Conservation (phyloP, 1,140 invertebrate species). For the Hydropsyche tenuis region DNA sequence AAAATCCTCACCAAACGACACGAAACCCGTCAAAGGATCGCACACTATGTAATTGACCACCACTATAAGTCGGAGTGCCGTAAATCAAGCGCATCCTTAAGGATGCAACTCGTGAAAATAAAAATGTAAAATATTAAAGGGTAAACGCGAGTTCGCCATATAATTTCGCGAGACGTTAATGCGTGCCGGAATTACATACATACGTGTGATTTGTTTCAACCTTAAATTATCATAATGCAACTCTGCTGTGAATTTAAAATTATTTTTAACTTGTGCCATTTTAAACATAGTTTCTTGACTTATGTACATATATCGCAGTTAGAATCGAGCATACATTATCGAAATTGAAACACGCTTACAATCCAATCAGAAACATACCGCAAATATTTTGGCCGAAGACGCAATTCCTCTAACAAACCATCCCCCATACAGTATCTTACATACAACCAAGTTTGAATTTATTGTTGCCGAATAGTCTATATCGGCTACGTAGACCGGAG, state of each 20-base stretch:
- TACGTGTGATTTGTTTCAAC: too few species aligned
- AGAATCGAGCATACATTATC: too few species aligned
- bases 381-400: slow-evolving; percentile 19
- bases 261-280: too few species aligned
- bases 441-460: slow-evolving; percentile 7
- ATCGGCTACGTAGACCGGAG: slow-evolving; percentile 22
- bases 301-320: too few species aligned
- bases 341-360: not conserved
- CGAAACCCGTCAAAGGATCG: not conserved
- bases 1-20: not conserved
- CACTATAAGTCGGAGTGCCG: not conserved
- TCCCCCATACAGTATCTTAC: not conserved
- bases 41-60: slow-evolving; percentile 11
- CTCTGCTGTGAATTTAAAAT: too few species aligned
- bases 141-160: not conserved
- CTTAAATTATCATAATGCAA: too few species aligned
- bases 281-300: too few species aligned
- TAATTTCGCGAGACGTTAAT: too few species aligned
- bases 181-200: too few species aligned
- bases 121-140: not conserved
- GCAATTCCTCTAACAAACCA: slow-evolving; percentile 20
- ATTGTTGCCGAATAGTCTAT: slow-evolving; percentile 30
- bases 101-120: not conserved
- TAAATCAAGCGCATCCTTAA: slow-evolving; percentile 15
- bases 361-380: not conserved